Percentiles rank a stretch among this genome's conserved stretches.
Conservation (phyloP, 2,113 vertebrate species). For the Xiphophorus hellerii region DNA sequence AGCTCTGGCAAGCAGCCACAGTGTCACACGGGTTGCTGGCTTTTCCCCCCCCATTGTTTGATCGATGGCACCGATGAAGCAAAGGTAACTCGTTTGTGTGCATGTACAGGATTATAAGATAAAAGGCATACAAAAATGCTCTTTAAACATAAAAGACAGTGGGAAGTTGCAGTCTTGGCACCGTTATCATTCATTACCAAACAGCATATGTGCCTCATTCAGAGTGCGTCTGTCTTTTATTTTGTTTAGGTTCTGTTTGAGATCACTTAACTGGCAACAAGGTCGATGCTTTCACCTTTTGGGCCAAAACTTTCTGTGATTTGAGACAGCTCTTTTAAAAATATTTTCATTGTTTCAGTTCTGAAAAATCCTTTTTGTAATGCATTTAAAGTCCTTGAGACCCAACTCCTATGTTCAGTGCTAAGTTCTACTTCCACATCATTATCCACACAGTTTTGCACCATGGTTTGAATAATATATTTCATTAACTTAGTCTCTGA, state of each 20-base stretch:
- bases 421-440: neutral
- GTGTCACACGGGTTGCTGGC: neutral
- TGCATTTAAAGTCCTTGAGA: no score
- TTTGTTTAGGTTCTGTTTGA: slow-evolving; percentile 7
- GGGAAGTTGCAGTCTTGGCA: slow-evolving; percentile 28
- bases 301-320: neutral
- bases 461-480: neutral
- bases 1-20: slow-evolving; percentile 43
- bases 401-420: neutral
- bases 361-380: neutral
- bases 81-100: slow-evolving; percentile 11
- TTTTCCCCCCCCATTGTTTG: slow-evolving; percentile 24
- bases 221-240: slow-evolving; percentile 30
- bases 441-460: neutral
- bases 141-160: slow-evolving; percentile 38
- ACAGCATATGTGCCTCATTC: slow-evolving; percentile 37
- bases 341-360: neutral
- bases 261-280: slow-evolving; percentile 14
- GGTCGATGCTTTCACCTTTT: slow-evolving; percentile 12
- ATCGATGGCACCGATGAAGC: slow-evolving; percentile 44
- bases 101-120: slow-evolving; percentile 38
- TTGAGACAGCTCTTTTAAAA: neutral
- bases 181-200: slow-evolving; percentile 21
- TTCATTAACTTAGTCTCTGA: neutral
- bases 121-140: slow-evolving; percentile 38